Base-by-base conservation (phyloP, 2,797 vertebrate genomes). In the Cyclura pinguis region DNA sequence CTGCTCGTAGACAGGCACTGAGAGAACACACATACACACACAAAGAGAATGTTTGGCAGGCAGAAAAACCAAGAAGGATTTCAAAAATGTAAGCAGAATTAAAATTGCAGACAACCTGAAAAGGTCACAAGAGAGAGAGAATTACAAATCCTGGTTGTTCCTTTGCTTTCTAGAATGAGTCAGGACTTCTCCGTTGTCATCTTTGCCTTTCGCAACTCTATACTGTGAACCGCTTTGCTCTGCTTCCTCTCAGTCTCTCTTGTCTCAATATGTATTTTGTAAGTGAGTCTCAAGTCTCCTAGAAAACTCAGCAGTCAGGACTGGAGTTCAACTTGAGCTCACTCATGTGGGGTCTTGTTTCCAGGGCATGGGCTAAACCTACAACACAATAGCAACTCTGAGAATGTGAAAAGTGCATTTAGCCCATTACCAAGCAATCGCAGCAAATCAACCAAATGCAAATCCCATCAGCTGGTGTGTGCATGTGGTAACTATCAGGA, bases 81-180 rank as follows among this genome's bases (percentile, higher is more conserved):
- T 93, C 87, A 24, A 0, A 90, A 92, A 74, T 55, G 38, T 42
- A 72, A 91, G 77, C 73, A 69, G 74, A 69, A 86, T 74, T 72
- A 81, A 55, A 50, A 64, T 10, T 57, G 18, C 69, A 38, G 9
- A 18, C 52, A 85, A 83, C 77, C 86, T 87, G 77, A 88, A 86
- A 87, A 91, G 92, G 90, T 91, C 93, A 84, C 38, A 92, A 87
- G 87, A 90, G 38, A 86, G 91, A 91, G 86, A 91, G 32, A 78
- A 67, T 88, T 64, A 59, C 0, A 3, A 88, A 20, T 69, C 92
- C 87, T 93, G 80, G 38, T 74, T 91, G 83, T 82, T 91, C 7
- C 55, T 67, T 91, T 42, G 86, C 74, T 92, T 90, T 59, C 67
- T 88, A 0, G 80, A 42, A 82, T 92, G 89, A 85, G 47, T 62